Evolutionary conservation across 1,140 invertebrate genomes (phyloP), one percentile per base, ranked within the genome.

Genomic region (Chrysomallon squamiferum): DNA sequence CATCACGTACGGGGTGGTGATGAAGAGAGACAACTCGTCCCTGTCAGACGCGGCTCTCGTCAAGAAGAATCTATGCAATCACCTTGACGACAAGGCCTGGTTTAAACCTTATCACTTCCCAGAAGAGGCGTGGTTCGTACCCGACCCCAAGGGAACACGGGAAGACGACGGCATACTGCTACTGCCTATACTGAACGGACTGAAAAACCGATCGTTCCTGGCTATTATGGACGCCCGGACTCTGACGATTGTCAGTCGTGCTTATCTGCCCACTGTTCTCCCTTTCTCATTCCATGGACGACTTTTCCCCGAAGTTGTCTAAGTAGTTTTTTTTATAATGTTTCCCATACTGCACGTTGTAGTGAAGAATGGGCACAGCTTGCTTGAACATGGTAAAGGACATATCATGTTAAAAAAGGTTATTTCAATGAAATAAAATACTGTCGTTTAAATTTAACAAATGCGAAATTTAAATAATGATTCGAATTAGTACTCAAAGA

Each of bases 111-210:
- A 69, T 9, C 78, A 82, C 54, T 82, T 79, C 59, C 74, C 78
- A 0, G 65, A 71, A 22, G 82, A 84, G 62, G 69, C 79, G 0
- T 73, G 76, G 72, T 84, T 82, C 62, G 72, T 82, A 6, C 66
- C 74, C 4, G 50, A 38, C 38, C 80, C 78, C 27, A 18, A 38
- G 2, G 64, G 50, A 18, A 47, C 27, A 15, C 9, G 7, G 18
- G 82, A 84, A 57, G 82, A 84, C 64, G 79, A 84, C 56, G 82
- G 82, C 0, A 47, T 73, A 30, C 41, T 84, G 4, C 49, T 84
- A n/a, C 43, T 75, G 9, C 76, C 79, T 0, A 62, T 81, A 20
- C 62, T 82, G 11, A 76, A 83, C 50, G 80, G 77, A 3, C 30
- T 58, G 6, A 66, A 49, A 6, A 54, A 59, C 25, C 61, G 43